These are phyloP conservation scores for Epinotia demarniana DNA, from an alignment of 2,888 invertebrate species.

Conservation along the genomic window DNA sequence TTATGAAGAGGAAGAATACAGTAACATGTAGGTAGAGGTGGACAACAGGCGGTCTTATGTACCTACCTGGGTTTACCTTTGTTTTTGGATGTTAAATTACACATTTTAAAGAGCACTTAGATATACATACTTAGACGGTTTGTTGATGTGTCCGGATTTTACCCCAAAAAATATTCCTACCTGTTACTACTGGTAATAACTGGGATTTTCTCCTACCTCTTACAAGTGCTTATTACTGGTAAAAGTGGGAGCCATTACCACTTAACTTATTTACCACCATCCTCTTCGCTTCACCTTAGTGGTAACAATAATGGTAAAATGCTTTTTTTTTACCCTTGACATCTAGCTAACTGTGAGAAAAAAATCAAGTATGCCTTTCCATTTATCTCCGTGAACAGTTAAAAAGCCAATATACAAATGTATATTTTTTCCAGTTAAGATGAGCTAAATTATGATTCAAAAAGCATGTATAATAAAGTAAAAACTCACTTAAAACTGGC, in stretches of 20 bases:
- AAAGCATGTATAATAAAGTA: slow-evolving; percentile 51
- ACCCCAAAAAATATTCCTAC: not conserved
- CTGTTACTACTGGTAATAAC: not conserved
- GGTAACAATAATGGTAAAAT: too few relatives aligned
- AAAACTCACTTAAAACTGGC: slow-evolving; percentile 61
- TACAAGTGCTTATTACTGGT: too few relatives aligned
- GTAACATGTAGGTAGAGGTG: too few relatives aligned
- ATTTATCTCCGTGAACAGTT: slow-evolving; percentile 14
- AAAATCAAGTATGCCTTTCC: slow-evolving; percentile 3
- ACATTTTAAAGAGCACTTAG: too few relatives aligned
- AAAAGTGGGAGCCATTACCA: too few relatives aligned
- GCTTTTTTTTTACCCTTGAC: not conserved
- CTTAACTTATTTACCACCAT: too few relatives aligned
- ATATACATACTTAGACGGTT: not conserved
- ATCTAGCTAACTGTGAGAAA: not conserved
- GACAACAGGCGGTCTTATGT: too few relatives aligned
- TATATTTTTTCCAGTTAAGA: slow-evolving; percentile 25
- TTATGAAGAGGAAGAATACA: too few relatives aligned
- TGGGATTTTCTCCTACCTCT: too few relatives aligned
- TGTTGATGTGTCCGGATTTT: not conserved
- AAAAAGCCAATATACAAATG: slow-evolving; percentile 25
- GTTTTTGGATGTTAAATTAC: too few relatives aligned
- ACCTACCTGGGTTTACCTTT: too few relatives aligned
- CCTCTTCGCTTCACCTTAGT: too few relatives aligned
- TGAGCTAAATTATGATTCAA: slow-evolving; percentile 28